These are phyloP conservation scores for Echinarachnius parma DNA, from an alignment of 53 echinoderm and acorn worm genomes.

Conservation along the genomic window DNA sequence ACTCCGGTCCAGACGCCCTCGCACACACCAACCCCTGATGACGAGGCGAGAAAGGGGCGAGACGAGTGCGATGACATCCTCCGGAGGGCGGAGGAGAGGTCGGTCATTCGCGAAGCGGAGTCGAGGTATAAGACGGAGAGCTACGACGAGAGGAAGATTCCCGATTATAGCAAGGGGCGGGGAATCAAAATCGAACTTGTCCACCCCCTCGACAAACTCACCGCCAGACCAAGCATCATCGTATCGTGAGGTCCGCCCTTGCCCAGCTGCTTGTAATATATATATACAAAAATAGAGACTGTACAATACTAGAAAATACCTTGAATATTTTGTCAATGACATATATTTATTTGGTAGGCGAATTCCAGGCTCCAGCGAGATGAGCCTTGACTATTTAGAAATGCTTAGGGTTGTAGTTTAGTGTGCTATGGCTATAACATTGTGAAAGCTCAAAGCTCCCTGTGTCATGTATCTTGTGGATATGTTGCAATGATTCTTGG, in stretches of 20 bases:
- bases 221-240: constrained; percentile 87
- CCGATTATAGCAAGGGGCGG: constrained; percentile 37
- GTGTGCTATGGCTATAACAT: neutral
- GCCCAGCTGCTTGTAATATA: constrained; percentile 1
- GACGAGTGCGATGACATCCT: constrained; percentile 69
- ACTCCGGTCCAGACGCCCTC: constrained; percentile 92
- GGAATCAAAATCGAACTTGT: constrained; percentile 88
- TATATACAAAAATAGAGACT: neutral
- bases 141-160: constrained; percentile 46
- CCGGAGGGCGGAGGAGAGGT: constrained; percentile 37
- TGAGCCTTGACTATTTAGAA: neutral
- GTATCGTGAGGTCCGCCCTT: constrained; percentile 69
- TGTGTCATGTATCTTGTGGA: neutral
- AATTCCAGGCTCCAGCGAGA: neutral
- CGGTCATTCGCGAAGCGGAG: constrained; percentile 44
- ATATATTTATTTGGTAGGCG: constrained; percentile 44
- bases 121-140: constrained; percentile 17
- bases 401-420: neutral
- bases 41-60: constrained; percentile 65
- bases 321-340: constrained; percentile 50
- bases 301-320: constrained; percentile 50
- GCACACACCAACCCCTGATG: constrained; percentile 96
- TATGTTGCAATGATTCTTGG: neutral
- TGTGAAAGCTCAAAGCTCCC: constrained; percentile 4
- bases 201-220: constrained; percentile 86